These are phyloP conservation scores for Epirrhoe tristata DNA, from an alignment of 2,888 invertebrate genomes.

Conservation along the genomic window DNA sequence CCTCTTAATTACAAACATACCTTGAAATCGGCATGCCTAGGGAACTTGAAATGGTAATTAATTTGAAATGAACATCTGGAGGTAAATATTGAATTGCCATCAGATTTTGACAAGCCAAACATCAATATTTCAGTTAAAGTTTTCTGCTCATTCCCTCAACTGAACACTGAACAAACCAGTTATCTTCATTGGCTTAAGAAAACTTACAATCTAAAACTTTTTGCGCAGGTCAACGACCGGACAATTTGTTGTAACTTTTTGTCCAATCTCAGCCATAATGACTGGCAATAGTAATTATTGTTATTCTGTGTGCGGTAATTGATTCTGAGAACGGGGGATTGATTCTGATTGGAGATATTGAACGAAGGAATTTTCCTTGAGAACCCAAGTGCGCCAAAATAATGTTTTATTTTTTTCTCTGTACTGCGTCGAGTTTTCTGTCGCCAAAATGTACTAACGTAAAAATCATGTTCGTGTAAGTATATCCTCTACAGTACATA, in stretches of 20 bases:
- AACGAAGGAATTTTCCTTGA: constrained; percentile 37
- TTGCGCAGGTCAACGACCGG: constrained; percentile 55
- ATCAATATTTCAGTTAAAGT: no score
- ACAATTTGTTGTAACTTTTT: constrained; percentile 52
- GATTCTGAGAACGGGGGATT: constrained; percentile 60
- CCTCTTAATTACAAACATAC: no score
- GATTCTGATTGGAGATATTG: constrained; percentile 42
- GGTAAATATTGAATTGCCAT: no score
- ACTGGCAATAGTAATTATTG: constrained; percentile 51
- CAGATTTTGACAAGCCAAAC: no score
- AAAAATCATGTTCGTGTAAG: no score
- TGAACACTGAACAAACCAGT: background rate
- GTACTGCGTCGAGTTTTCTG: no score
- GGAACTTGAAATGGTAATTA: no score
- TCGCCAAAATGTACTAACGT: no score
- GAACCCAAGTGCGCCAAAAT: background rate
- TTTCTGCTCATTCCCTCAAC: no score
- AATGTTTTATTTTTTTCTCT: background rate
- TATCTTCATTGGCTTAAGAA: constrained; percentile 20
- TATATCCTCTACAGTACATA: no score
- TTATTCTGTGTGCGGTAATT: constrained; percentile 52
- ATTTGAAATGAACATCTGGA: no score
- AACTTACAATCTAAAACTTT: constrained; percentile 7
- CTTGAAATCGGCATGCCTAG: no score
- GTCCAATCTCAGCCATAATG: constrained; percentile 53